A percentile compares a stretch with the other conserved stretches of the same genome.
Conservation (phyloP, 2,113 vertebrate species). For the Lophura nycthemera region DNA sequence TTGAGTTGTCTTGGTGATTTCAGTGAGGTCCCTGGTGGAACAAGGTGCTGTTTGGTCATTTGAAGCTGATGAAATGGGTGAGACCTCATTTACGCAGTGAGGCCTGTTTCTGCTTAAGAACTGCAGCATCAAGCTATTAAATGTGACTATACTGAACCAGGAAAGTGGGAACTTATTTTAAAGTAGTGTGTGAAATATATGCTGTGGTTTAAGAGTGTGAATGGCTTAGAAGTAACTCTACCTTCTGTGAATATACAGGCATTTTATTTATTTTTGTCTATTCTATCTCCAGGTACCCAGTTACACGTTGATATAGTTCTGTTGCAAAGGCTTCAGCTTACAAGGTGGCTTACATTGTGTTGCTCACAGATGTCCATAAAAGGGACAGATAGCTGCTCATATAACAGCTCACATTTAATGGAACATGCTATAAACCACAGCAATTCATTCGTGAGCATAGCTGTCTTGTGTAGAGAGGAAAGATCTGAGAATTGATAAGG, state of each 20-base stretch:
- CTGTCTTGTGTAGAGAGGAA: background rate
- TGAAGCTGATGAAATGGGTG: background rate
- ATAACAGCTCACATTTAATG: background rate
- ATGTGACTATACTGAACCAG: background rate
- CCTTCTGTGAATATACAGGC: background rate
- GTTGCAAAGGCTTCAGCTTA: background rate
- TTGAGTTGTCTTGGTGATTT: background rate
- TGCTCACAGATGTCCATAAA: background rate
- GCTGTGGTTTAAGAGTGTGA: background rate
- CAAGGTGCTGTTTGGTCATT: background rate
- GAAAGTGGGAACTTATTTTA: background rate
- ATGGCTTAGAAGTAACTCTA: background rate
- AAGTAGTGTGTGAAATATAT: background rate
- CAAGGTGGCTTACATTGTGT: background rate
- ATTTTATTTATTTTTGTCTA: background rate
- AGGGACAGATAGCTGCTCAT: background rate
- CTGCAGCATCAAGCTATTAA: background rate
- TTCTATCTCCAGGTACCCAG: background rate
- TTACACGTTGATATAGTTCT: background rate
- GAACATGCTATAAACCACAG: accelerated
- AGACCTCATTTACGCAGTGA: background rate
- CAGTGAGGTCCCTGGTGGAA: background rate
- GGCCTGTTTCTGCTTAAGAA: background rate
- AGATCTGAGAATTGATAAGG: background rate
- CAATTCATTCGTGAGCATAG: background rate